A percentile compares a stretch with the other conserved stretches of the same genome.
Evolutionary conservation across 2,797 vertebrate genomes (phyloP).

Genomic region (Cuculus canorus): DNA sequence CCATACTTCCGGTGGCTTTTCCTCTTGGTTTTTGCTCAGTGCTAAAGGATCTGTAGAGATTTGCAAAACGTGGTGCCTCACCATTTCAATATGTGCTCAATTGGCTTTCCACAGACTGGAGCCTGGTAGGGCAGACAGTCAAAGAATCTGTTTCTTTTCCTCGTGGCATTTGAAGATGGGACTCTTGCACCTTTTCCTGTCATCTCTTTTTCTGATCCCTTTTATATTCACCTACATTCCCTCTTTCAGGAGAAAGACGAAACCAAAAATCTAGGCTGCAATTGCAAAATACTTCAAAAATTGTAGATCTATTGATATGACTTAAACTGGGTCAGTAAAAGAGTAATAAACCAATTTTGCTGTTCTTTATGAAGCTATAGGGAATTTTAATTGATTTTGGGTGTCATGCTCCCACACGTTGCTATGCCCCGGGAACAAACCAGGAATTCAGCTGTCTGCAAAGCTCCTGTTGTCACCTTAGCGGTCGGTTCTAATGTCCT

Average conservation of each 20-base stretch:
- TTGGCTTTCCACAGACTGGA: background rate
- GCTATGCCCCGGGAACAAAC: background rate
- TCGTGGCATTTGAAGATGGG: background rate
- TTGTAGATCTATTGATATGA: background rate
- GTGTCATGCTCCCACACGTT: background rate
- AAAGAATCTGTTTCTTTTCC: background rate
- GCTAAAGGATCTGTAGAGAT: background rate
- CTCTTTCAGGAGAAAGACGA: background rate
- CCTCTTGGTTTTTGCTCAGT: background rate
- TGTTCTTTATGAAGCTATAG: background rate
- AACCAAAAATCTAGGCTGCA: background rate
- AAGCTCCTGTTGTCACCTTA: background rate
- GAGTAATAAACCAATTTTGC: background rate
- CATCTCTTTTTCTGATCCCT: background rate
- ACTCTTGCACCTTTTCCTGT: background rate
- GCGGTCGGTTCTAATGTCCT: background rate
- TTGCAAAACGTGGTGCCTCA: background rate
- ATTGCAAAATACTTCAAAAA: background rate
- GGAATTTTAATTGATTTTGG: background rate
- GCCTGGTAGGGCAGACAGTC: background rate
- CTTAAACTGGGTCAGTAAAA: background rate
- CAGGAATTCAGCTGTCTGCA: background rate
- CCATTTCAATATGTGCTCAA: background rate
- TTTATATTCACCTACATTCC: background rate
- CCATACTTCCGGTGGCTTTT: background rate